Base-by-base conservation (phyloP, 2,113 vertebrate species). In the Pongo abelii region DNA sequence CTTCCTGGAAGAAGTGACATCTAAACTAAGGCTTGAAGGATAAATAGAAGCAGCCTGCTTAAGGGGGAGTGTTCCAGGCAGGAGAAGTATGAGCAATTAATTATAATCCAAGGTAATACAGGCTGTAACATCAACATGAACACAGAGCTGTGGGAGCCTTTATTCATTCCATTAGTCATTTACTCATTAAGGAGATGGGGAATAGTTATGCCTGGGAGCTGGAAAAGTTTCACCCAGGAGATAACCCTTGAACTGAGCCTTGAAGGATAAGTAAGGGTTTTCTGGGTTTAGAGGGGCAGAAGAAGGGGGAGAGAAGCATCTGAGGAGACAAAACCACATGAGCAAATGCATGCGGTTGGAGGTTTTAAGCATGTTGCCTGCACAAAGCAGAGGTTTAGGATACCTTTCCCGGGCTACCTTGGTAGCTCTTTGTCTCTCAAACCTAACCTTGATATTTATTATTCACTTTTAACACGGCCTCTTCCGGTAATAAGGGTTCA, bases 1-100 rank as follows among this genome's bases (percentile, higher is more conserved):
- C 74, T 96, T 96, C 46, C 72, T 78, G 92, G 72, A 93, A 48
- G 85, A 97, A 89, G 50, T 84, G 40, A 95, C 81, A 83, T 89
- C 94, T 79, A 81, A 95, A 46, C 25, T 12, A 90, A 91, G 72
- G 92, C 35, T 50, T 93, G 75, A 59, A 57, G 72, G 61, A 87
- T 79, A 91, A 80, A 17, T 22, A 69, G 46, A 46, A 93, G 80
- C 35, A 14, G 30, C 11, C 32, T 94, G 32, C 38, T 75, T 75
- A 59, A 23, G 8, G 17, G 30, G 22, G 40, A 40, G 9, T 48
- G 48, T 67, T 80, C 59, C 46, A 90, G 57, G 52, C 48, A 92
- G 57, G 38, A 94, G 75, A 89, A 77, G 38, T 18, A 5, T 55
- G 40, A 86, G 22, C 35, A 23, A 52, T 38, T 84, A 75, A 67